Base-by-base conservation (phyloP, 1,140 invertebrate species). In the Venustaconcha ellipsiformis region DNA sequence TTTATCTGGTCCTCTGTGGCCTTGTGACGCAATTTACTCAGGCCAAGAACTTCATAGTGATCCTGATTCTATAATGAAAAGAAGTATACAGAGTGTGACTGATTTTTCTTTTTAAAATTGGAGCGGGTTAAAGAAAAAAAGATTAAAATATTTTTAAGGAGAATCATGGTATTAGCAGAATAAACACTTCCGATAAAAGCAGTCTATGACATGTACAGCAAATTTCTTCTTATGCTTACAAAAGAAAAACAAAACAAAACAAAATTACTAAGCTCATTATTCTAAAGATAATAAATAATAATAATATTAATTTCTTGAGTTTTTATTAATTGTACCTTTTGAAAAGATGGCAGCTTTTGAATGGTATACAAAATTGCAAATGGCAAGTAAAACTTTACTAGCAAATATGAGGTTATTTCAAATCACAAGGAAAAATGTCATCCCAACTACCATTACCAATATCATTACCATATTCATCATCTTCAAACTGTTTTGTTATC, bases 1-100 rank as follows among this genome's bases (percentile, higher is more conserved):
- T 97, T 97, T 57, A 99, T 97, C 84, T 97, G 94, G 78, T 97
- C 95, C 80, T 98, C 96, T 17, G 94, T 94, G 0, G 97, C 96
- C 89, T 93, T 93, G 85, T 92, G 92, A 62, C 96, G 92, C 67
- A 96, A 89, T 76, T 94, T 93, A 83, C 93, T 93, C 76, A 99
- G 92, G 58, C 97, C 97, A 68, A 99, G 90, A 23, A 99, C 96
- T 66, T 94, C 94, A 91, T 99, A 99, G 90, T 99, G 97, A 89
- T 99, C 97, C 92, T 99, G 97, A 85, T 96, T 94, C 91, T 93
- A 85, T 57, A 87, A 90, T 57, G 74, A 75, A 76, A 82, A 68
- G 70, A 67, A 70, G 65, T 37, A 72, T 74, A 30, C 71, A 13
- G 37, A 8, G 37, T 37, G 37, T 37, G 37, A 37, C 2, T 37